A percentile compares a stretch with the other conserved stretches of the same genome.
Evolutionary conservation across 2,113 vertebrate genomes (phyloP).

Genomic region (Oriolus oriolus): DNA sequence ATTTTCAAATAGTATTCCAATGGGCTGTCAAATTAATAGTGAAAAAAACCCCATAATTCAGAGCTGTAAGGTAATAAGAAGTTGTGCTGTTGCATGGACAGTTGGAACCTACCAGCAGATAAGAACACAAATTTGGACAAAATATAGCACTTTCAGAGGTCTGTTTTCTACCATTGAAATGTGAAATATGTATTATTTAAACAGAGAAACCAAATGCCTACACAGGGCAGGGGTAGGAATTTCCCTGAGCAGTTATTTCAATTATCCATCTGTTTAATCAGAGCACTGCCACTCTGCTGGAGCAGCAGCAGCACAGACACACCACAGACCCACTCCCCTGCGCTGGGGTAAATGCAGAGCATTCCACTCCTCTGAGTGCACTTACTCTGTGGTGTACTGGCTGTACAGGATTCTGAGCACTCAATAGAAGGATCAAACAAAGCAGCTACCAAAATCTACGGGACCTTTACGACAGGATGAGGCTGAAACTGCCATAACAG

Average conservation of each 20-base stretch:
- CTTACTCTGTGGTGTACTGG: background rate
- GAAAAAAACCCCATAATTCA: background rate
- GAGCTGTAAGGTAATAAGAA: background rate
- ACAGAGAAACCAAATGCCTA: background rate
- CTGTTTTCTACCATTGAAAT: background rate
- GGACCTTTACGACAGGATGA: background rate
- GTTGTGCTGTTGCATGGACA: background rate
- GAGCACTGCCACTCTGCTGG: background rate
- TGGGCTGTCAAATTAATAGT: background rate
- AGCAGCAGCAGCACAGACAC: background rate
- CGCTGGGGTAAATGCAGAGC: background rate
- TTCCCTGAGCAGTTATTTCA: background rate
- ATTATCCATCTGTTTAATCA: background rate
- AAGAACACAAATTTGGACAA: background rate
- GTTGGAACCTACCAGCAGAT: background rate
- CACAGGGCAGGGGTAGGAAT: background rate
- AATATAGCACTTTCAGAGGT: background rate
- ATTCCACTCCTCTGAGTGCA: background rate
- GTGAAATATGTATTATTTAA: background rate
- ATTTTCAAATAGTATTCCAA: slow-evolving; percentile 41
- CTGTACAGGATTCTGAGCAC: background rate
- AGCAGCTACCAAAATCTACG: background rate
- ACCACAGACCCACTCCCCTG: background rate
- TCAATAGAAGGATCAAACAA: background rate
- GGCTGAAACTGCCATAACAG: background rate